Evolutionary conservation across 2,797 vertebrate genomes (phyloP).

Genomic region (Clamator glandarius): DNA sequence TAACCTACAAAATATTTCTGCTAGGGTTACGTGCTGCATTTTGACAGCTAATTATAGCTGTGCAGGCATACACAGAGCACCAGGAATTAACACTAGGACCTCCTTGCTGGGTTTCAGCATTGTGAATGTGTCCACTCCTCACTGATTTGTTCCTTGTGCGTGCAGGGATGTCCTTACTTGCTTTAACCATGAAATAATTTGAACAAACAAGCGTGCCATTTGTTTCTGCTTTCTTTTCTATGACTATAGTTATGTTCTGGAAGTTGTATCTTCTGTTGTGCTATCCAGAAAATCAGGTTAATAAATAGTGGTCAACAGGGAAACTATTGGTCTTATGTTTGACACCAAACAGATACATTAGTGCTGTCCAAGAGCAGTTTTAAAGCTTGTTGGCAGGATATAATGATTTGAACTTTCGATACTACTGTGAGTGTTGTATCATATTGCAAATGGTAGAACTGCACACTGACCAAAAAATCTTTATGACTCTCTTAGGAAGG

Average conservation of each 20-base stretch:
- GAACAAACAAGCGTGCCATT: background rate
- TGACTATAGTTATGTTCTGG: accelerated
- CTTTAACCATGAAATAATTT: background rate
- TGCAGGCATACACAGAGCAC: background rate
- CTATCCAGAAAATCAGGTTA: background rate
- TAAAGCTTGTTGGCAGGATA: background rate
- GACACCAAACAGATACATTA: background rate
- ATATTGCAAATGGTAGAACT: background rate
- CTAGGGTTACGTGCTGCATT: background rate
- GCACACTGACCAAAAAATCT: background rate
- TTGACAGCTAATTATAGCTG: background rate
- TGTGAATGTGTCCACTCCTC: background rate
- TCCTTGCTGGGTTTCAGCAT: background rate
- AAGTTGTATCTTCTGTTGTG: background rate
- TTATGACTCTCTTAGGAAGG: background rate
- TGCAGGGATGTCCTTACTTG: background rate
- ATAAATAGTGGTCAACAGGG: background rate
- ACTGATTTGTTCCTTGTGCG: accelerated
- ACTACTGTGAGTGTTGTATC: accelerated
- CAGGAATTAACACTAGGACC: background rate
- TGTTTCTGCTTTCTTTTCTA: background rate
- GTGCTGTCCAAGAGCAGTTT: background rate
- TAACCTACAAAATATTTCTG: background rate
- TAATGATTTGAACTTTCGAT: background rate
- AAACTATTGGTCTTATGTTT: background rate